Conservation (phyloP, 2,113 vertebrate genomes). For the Okapia johnstoni region DNA sequence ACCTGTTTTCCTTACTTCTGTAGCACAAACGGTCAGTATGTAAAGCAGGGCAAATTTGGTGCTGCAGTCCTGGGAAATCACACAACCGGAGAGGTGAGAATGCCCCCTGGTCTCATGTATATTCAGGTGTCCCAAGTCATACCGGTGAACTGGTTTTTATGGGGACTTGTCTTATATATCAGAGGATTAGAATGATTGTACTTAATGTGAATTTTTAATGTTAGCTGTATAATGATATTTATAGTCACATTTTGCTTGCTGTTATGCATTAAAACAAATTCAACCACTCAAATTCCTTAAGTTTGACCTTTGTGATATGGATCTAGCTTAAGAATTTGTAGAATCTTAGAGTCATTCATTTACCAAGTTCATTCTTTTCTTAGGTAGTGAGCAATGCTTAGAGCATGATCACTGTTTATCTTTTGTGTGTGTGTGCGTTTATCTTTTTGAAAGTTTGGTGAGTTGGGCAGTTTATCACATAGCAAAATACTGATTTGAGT, state of each 20-base stretch:
- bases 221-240: background rate
- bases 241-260: background rate
- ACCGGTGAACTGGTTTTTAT: background rate
- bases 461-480: background rate
- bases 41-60: constrained; percentile 96
- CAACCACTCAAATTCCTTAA: background rate
- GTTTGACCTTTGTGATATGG: background rate
- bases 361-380: background rate
- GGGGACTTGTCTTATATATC: background rate
- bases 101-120: background rate
- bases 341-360: constrained; percentile 7
- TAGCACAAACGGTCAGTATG: constrained; percentile 92
- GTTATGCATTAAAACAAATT: background rate
- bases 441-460: constrained; percentile 10
- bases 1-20: constrained; percentile 60
- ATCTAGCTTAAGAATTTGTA: background rate
- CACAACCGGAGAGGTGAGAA: constrained; percentile 89
- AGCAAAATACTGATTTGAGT: background rate
- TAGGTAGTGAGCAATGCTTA: background rate
- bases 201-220: background rate
- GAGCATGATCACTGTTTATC: background rate
- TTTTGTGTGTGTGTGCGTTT: background rate
- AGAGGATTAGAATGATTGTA: background rate
- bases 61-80: constrained; percentile 93
- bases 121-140: background rate